Base-by-base conservation (phyloP, 1,140 invertebrate species). In the Scylla paramamosain region DNA sequence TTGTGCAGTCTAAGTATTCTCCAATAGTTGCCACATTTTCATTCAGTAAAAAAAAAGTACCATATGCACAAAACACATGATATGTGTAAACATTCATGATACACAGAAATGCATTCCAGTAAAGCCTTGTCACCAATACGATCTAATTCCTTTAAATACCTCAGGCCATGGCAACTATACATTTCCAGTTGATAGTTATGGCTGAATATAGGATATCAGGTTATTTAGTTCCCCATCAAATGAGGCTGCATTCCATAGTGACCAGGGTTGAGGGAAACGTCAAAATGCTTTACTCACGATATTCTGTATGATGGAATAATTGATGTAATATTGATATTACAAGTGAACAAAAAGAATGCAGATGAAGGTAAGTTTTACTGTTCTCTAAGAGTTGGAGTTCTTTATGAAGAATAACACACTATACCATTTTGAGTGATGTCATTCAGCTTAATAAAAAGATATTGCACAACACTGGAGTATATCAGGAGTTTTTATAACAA, bases 21-120 rank as follows among this genome's bases (percentile, higher is more conserved):
- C 93, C 93, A 94, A 39, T 39, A 39, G 88, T 91, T 91, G 88
- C 93, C 93, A 94, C 93, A 94, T 91, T 91, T 94, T 52, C 93
- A 94, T 94, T 86, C 83, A 77, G n/a, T 77, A 20, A 77, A 77
- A 59, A 86, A n/a, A 77, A 77, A 59, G 48, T 3, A 86, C 84
- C 20, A 88, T 93, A 84, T 83, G 67, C 82, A 83, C 59, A 77
- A 94, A 90, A 77, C 29, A 77, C 67, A 77, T 12, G 52, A 12
- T 77, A 77, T n/a, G 67, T 77, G 25, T 77, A 77, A 77, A 77
- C 32, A 31, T 93, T 45, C 29, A 91, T 31, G 20, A 48, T 93
- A 25, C 39, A 94, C 28, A 94, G 48, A 59, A 48, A 84, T 94
- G 88, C 93, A 94, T 94, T 94, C 89, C 59, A 82, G 83, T 31